Evolutionary conservation across 1,140 invertebrate species (phyloP).

Genomic region (Rhyacophila brunnea): DNA sequence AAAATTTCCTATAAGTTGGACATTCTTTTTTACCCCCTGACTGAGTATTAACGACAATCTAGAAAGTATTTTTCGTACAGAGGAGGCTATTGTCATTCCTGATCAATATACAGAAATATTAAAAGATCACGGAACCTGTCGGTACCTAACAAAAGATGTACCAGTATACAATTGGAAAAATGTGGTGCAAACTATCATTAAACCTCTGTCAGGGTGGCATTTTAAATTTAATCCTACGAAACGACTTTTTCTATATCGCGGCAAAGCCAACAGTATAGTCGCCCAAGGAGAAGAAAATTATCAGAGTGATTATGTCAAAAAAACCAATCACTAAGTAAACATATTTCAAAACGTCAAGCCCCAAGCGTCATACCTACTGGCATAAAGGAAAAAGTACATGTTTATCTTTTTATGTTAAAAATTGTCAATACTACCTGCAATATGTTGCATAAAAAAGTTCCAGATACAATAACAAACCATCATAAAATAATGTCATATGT

Average conservation of each 20-base stretch:
- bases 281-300: conserved; percentile 3
- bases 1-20: conserved; percentile 33
- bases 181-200: too few species aligned
- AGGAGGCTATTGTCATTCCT: conserved; percentile 29
- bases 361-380: too few species aligned
- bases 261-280: not conserved
- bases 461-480: too few species aligned
- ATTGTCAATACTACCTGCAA: too few species aligned
- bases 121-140: not conserved
- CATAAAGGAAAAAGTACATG: too few species aligned
- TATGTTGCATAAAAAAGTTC: too few species aligned
- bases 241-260: not conserved
- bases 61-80: conserved; percentile 23
- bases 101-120: conserved; percentile 15
- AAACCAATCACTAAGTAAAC: too few species aligned
- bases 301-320: not conserved
- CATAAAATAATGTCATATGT: too few species aligned
- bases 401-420: too few species aligned
- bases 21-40: conserved; percentile 36
- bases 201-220: too few species aligned
- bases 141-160: not conserved
- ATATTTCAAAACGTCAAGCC: too few species aligned
- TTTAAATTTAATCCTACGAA: too few species aligned
- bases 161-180: not conserved
- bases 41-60: conserved; percentile 14